A percentile compares a stretch with the other conserved stretches of the same genome.
These are phyloP conservation scores for Muricea muricata DNA, from an alignment of 92 coral and sea anemone species.

Conservation along the genomic window DNA sequence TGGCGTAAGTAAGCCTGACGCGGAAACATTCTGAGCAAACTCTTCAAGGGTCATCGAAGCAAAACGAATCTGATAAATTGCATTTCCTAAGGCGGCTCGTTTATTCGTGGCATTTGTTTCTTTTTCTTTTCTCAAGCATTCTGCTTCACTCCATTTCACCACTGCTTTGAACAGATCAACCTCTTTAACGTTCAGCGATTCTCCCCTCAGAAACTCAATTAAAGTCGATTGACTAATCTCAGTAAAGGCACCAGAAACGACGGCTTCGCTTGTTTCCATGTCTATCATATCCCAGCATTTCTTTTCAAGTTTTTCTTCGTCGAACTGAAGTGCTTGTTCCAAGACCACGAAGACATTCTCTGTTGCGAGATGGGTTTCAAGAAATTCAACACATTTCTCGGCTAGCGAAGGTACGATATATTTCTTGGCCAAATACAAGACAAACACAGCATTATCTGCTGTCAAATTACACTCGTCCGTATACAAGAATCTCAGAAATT, in stretches of 20 bases:
- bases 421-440: constrained; percentile 72
- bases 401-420: constrained; percentile 68
- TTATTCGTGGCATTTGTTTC: neutral
- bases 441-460: constrained; percentile 58
- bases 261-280: constrained; percentile 46
- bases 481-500: constrained; percentile 70
- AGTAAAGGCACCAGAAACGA: constrained; percentile 55
- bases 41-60: constrained; percentile 66
- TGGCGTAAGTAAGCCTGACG: constrained; percentile 64
- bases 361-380: constrained; percentile 53
- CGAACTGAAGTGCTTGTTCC: constrained; percentile 60
- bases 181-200: constrained; percentile 63
- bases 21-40: constrained; percentile 70
- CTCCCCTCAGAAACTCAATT: constrained; percentile 61
- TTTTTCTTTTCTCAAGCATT: neutral
- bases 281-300: constrained; percentile 74
- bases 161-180: constrained; percentile 68
- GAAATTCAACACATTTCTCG: constrained; percentile 54
- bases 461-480: constrained; percentile 61
- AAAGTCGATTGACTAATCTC: constrained; percentile 65
- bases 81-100: constrained; percentile 50
- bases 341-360: constrained; percentile 59
- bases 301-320: constrained; percentile 55
- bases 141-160: constrained; percentile 63
- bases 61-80: constrained; percentile 62